Percentiles rank a stretch among this genome's conserved stretches.
These are phyloP conservation scores for Eospalax fontanierii DNA, from an alignment of 2,797 vertebrate species.

Conservation along the genomic window DNA sequence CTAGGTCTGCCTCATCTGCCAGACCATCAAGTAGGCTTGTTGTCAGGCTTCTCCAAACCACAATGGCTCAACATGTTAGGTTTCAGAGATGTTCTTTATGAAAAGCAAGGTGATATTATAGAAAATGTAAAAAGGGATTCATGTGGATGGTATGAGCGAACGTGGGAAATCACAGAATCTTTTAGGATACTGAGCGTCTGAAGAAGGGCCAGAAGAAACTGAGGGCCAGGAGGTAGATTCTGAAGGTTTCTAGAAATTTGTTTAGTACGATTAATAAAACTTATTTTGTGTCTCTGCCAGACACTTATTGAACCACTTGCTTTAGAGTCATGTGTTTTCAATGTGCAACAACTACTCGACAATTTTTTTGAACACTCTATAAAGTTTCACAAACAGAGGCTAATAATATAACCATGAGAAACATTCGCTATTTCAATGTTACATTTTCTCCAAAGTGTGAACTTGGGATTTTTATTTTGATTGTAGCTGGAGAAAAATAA, in stretches of 20 bases:
- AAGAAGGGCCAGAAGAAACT: neutral
- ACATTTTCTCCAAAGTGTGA: slow-evolving; percentile 4
- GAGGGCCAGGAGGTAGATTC: neutral
- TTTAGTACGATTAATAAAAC: neutral
- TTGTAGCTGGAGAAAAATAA: slow-evolving; percentile 16
- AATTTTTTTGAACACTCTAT: neutral
- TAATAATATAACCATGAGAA: neutral
- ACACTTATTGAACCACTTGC: neutral
- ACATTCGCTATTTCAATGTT: neutral
- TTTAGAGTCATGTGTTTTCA: neutral
- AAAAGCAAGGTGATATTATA: neutral
- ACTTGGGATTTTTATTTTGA: neutral
- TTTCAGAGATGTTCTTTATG: neutral
- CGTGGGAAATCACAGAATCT: neutral
- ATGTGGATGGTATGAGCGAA: neutral
- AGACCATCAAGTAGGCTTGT: neutral
- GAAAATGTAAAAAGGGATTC: neutral
- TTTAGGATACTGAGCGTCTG: neutral
- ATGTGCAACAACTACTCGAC: neutral
- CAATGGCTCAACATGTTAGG: neutral
- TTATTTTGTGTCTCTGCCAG: neutral
- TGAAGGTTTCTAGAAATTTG: slow-evolving; percentile 10
- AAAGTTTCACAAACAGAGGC: neutral
- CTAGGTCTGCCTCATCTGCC: neutral
- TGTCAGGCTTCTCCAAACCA: neutral